Evolutionary conservation across 2,888 invertebrate genomes (phyloP), one percentile per base, ranked within the genome.

Genomic region (Auanema sp.): DNA sequence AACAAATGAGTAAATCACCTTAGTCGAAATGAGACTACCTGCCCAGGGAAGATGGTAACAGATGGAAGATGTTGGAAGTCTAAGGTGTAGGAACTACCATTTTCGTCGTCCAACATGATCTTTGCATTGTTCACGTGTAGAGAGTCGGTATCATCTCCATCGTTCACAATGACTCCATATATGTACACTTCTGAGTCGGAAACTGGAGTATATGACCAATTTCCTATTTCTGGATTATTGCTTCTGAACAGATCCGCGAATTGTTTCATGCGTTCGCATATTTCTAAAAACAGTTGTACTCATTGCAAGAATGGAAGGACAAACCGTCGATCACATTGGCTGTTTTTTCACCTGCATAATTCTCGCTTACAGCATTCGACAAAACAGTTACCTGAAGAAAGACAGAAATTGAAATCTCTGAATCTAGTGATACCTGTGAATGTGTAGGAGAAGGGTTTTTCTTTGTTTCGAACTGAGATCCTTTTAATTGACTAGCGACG

Each of bases 271-370:
- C 54, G 43, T 10, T 54, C 61, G 44, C 40, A 55, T 55, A 55
- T 61, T 10, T 44, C 61, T 61, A 8, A 44, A 61, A 44, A 16
- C 24, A n/a, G 11, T 44, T 50, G 33, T 18, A 16, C 8, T n/a
- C 18, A 16, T 14, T 57, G 4, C 18, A 43, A 51, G 41, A 58
- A 10, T 58, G 51, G n/a, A 6, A 0, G 23, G 23, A 41, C 51
- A 11, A 16, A 61, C 61, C 55, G 8, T 61, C 53, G 23, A 60
- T 60, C 10, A 60, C 23, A 8, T 24, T 25, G 42, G 60, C 60
- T 11, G 60, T 44, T 42, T 60, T 60, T 43, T 60, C 60, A n/a
- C 47, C 53, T 16, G 53, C 60, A 16, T 52, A 52, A 18, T 44
- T 42, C 8, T 43, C 16, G 18, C 33, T 44, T 8, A 33, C 25